Conservation (phyloP, 2,113 vertebrate species). For the Athene noctua region DNA sequence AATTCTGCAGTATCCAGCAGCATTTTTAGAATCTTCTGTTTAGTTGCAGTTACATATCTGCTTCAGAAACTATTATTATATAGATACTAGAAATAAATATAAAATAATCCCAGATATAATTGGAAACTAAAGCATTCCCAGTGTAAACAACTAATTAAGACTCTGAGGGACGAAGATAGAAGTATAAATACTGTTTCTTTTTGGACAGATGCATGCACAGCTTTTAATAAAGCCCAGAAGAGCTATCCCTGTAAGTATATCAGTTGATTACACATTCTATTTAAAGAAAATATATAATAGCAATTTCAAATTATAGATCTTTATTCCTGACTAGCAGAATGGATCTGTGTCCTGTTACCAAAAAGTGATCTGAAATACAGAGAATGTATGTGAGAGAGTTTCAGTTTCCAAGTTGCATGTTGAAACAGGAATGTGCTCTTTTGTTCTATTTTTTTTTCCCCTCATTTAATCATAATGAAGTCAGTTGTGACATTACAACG, state of each 20-base stretch:
- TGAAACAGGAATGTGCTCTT: slow-evolving; percentile 57
- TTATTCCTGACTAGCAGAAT: not conserved
- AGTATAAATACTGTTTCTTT: not conserved
- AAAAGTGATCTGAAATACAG: not conserved
- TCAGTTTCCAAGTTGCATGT: slow-evolving; percentile 48
- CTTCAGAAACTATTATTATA: not conserved
- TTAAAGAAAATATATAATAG: not conserved
- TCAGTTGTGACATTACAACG: slow-evolving; percentile 35
- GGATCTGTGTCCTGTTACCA: not conserved
- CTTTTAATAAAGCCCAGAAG: not conserved
- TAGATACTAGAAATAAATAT: not conserved
- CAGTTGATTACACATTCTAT: not conserved
- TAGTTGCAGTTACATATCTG: not conserved
- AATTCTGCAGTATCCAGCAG: not conserved
- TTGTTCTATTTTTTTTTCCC: slow-evolving; percentile 59
- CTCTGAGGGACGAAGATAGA: not conserved
- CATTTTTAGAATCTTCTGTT: not conserved
- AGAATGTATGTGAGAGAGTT: slow-evolving; percentile 29
- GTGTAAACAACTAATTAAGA: not conserved
- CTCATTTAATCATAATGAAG: slow-evolving; percentile 70
- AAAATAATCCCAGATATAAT: not conserved
- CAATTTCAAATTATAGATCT: not conserved
- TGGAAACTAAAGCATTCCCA: not conserved
- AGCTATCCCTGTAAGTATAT: not conserved
- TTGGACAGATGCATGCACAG: not conserved